Evolutionary conservation across 2,113 vertebrate species (phyloP).

Genomic region (Thermophis baileyi): DNA sequence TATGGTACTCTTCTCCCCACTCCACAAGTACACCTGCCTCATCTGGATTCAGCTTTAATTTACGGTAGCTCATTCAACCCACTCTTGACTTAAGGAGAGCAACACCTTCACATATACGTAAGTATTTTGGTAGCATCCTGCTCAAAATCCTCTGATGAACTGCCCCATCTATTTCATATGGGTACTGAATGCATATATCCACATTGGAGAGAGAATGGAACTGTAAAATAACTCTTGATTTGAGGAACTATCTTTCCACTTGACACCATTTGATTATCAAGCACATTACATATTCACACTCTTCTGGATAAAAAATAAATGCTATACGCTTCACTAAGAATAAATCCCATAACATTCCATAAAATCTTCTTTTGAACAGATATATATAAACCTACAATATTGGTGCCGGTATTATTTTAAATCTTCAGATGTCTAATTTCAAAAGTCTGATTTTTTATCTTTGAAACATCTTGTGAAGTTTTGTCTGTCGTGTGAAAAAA

Average conservation of each 20-base stretch:
- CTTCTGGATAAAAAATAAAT: not conserved
- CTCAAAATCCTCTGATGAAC: not conserved
- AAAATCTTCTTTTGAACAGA: not conserved
- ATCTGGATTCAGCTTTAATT: not conserved
- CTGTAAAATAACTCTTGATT: not conserved
- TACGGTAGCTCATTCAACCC: not conserved
- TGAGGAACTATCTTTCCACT: not conserved
- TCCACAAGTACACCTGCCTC: not conserved
- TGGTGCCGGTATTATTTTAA: not conserved
- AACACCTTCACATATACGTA: not conserved
- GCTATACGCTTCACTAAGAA: not conserved
- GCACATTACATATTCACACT: not conserved
- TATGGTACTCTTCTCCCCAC: not conserved
- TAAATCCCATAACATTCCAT: not conserved
- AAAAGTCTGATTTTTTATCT: not conserved
- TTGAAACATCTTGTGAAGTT: not conserved
- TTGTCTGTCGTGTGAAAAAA: not conserved
- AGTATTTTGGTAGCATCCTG: not conserved
- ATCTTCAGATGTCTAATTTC: not conserved
- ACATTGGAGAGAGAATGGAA: not conserved
- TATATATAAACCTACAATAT: not conserved
- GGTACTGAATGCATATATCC: not conserved
- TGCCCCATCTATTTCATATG: not conserved
- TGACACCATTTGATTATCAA: not conserved
- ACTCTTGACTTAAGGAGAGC: not conserved